Conservation (phyloP, 1,140 invertebrate genomes). For the Drosophila nigromelanica region DNA sequence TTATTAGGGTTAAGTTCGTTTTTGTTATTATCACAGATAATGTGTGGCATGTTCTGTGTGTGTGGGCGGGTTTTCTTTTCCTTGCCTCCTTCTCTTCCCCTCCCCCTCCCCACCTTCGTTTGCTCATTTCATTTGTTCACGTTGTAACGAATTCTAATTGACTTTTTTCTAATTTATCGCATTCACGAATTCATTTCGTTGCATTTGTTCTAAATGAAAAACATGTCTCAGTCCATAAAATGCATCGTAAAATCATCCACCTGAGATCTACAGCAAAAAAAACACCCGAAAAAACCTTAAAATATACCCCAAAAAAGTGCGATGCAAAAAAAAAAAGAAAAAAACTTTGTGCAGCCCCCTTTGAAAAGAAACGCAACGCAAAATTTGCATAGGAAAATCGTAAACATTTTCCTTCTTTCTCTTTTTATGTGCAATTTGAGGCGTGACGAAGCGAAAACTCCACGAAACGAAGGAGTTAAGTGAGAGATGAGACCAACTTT, state of each 20-base stretch:
- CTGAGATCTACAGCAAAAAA: conserved; percentile 35
- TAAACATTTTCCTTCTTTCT: conserved; percentile 60
- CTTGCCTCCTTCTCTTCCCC: background rate
- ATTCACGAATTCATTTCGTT: conserved; percentile 31
- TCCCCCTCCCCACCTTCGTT: background rate
- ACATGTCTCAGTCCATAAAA: conserved; percentile 64
- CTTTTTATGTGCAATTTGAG: conserved; percentile 54
- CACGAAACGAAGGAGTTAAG: conserved; percentile 43
- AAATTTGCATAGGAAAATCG: conserved; percentile 75
- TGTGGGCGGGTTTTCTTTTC: background rate
- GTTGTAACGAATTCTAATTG: conserved; percentile 60
- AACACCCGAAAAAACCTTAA: conserved; percentile 11
- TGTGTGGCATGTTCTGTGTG: conserved; percentile 36
- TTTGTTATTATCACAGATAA: conserved; percentile 65
- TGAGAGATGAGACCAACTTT: conserved; percentile 23
- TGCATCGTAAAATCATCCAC: conserved; percentile 68
- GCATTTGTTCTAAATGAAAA: conserved; percentile 40
- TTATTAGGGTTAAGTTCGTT: conserved; percentile 72
- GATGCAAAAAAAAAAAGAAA: conserved; percentile 14
- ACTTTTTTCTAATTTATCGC: conserved; percentile 51
- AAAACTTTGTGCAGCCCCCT: conserved; percentile 9
- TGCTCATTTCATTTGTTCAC: background rate
- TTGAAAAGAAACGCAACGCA: background rate
- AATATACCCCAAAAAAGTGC: conserved; percentile 23
- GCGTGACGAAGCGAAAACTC: conserved; percentile 59